Evolutionary conservation across 2,888 invertebrate genomes (phyloP).

Genomic region (Tetranychus truncatus): DNA sequence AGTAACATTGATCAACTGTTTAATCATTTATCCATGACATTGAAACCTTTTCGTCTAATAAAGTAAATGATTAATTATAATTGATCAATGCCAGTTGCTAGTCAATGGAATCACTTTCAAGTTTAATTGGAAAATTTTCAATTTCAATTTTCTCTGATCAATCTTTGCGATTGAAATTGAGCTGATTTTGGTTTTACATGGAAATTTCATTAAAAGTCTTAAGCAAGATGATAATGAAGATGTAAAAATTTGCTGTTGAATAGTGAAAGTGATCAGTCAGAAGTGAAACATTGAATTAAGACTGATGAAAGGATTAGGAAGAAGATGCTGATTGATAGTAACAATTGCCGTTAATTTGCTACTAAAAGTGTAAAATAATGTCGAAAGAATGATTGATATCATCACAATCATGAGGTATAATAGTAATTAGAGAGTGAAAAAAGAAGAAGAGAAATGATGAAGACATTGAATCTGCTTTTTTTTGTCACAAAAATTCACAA

Average conservation of each 20-base stretch:
- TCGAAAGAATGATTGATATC: conserved; percentile 22
- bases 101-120: too few relatives aligned
- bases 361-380: conserved; percentile 2
- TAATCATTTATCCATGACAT: too few relatives aligned
- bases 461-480: neutral
- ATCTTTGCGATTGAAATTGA: too few relatives aligned
- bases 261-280: neutral
- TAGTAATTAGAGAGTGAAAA: neutral
- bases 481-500: neutral
- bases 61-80: too few relatives aligned
- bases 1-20: too few relatives aligned
- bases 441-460: neutral
- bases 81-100: too few relatives aligned
- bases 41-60: too few relatives aligned
- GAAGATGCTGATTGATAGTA: neutral
- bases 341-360: neutral
- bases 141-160: too few relatives aligned
- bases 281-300: neutral
- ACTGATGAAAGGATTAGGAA: neutral
- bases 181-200: neutral
- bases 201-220: neutral
- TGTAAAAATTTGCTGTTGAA: too few relatives aligned
- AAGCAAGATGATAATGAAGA: neutral
- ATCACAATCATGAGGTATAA: conserved; percentile 9
- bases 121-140: too few relatives aligned